Percentiles rank a stretch among this genome's conserved stretches.
Conservation (phyloP, 2,888 invertebrate genomes). For the Tetragnatha montana region DNA sequence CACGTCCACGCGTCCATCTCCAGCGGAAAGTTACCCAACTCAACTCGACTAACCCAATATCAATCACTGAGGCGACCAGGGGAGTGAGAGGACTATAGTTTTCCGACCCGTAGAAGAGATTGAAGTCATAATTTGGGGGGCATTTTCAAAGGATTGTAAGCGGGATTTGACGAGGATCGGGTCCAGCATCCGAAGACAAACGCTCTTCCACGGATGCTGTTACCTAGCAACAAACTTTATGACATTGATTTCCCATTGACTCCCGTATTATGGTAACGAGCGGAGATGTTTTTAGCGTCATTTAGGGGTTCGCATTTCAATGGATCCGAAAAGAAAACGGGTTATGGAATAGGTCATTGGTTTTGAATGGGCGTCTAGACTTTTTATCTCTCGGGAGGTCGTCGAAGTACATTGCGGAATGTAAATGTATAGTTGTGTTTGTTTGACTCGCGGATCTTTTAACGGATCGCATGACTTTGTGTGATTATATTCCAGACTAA, state of each 20-base stretch:
- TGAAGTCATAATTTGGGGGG: constrained; percentile 61
- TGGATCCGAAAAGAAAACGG: not conserved
- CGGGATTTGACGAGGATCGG: not conserved
- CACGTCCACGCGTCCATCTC: not conserved
- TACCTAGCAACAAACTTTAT: constrained; percentile 55
- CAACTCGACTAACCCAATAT: not conserved
- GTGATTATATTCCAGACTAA: too few relatives aligned
- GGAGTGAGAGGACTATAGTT: not conserved
- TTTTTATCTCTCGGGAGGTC: not conserved
- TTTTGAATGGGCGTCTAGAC: not conserved
- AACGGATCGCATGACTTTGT: too few relatives aligned
- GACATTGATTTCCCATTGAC: constrained; percentile 55
- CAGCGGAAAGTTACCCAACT: not conserved
- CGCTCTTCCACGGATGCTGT: constrained; percentile 29
- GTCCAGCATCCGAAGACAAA: constrained; percentile 42
- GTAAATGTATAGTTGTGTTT: too few relatives aligned
- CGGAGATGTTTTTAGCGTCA: not conserved
- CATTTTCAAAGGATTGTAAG: constrained; percentile 22
- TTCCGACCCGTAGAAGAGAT: constrained; percentile 16
- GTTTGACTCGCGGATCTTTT: too few relatives aligned
- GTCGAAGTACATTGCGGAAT: too few relatives aligned
- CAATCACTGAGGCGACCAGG: not conserved
- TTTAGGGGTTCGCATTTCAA: not conserved
- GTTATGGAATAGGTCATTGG: not conserved
- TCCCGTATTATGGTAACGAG: constrained; percentile 52